These are phyloP conservation scores for Gymnorhina tibicen DNA, from an alignment of 2,113 vertebrate species.

Conservation along the genomic window DNA sequence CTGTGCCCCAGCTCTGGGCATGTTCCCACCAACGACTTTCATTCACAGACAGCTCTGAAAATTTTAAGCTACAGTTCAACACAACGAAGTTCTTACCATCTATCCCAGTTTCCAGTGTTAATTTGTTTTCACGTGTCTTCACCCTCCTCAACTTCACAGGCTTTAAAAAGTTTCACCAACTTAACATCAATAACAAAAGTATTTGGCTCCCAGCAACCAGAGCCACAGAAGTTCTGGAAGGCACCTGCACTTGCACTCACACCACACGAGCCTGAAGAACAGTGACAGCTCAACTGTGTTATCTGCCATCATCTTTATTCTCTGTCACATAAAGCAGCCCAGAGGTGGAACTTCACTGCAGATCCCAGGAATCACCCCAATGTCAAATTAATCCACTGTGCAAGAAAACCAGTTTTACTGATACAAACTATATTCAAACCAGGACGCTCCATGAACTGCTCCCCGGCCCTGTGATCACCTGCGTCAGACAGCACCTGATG, in stretches of 20 bases:
- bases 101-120: not conserved
- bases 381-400: accelerated
- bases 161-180: not conserved
- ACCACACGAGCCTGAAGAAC: not conserved
- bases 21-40: not conserved
- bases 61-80: not conserved
- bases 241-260: not conserved
- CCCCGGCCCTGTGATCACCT: not conserved
- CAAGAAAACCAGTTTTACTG: not conserved
- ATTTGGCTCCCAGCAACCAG: not conserved
- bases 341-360: not conserved
- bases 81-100: not conserved
- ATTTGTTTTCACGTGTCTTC: not conserved
- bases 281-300: not conserved
- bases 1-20: not conserved
- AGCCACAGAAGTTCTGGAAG: not conserved
- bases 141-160: not conserved
- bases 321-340: not conserved
- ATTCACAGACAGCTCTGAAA: not conserved
- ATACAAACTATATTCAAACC: not conserved
- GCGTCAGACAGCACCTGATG: not conserved
- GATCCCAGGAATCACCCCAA: not conserved
- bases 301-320: not conserved
- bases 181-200: not conserved
- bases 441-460: not conserved